Conservation (phyloP, 2,113 vertebrate genomes). For the Pyrgilauda ruficollis region DNA sequence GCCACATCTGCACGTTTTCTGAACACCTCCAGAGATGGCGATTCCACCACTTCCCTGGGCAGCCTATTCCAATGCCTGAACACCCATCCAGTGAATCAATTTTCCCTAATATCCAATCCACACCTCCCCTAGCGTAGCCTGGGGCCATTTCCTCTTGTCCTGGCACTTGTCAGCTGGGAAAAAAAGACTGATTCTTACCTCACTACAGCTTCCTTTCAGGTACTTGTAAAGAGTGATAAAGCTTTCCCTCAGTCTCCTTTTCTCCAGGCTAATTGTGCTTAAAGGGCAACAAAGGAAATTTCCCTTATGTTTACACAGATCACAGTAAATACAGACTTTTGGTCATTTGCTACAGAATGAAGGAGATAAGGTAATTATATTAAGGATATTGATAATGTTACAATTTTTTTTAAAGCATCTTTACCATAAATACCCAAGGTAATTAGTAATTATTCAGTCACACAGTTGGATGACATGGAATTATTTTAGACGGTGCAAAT, state of each 20-base stretch:
- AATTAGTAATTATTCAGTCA: background rate
- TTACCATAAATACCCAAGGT: background rate
- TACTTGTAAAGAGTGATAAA: background rate
- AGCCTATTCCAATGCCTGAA: background rate
- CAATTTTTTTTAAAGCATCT: background rate
- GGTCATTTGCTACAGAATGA: background rate
- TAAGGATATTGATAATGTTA: background rate
- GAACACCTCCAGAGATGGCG: rapidly evolving
- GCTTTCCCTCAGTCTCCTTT: background rate
- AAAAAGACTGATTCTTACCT: background rate
- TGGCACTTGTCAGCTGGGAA: background rate
- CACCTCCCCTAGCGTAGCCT: background rate
- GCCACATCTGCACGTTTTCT: background rate
- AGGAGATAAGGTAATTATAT: background rate
- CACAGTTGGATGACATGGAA: rapidly evolving
- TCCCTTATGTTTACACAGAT: background rate
- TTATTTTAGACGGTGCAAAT: background rate
- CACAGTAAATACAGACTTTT: background rate
- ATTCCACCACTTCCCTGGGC: background rate
- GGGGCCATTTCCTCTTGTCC: background rate
- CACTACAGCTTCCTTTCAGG: background rate
- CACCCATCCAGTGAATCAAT: background rate
- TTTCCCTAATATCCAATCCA: background rate
- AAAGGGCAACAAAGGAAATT: background rate
- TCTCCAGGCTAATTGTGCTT: background rate